Conservation (phyloP, 1,140 invertebrate genomes). For the Lepeophtheirus salmonis region DNA sequence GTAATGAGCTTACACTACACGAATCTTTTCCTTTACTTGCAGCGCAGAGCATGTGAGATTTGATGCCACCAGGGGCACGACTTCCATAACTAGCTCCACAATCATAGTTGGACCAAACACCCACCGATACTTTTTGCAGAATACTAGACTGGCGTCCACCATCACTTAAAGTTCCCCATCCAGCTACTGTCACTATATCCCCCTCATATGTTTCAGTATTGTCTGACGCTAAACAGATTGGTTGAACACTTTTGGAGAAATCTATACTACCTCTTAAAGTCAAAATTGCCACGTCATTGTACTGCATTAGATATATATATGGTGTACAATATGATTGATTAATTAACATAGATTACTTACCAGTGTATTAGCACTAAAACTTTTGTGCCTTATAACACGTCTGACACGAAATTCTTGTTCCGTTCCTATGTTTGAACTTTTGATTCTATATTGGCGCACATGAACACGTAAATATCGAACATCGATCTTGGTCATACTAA, state of each 20-base stretch:
- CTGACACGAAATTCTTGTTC: constrained; percentile 8
- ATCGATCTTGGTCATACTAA: constrained; percentile 17
- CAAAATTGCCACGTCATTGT: constrained; percentile 21
- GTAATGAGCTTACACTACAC: constrained; percentile 19
- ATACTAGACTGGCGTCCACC: not conserved
- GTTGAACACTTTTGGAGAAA: not conserved
- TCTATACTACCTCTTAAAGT: constrained; percentile 9
- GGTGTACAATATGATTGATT: not conserved
- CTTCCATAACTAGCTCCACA: constrained; percentile 18
- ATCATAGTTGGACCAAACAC: constrained; percentile 16
- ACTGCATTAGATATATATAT: constrained; percentile 16
- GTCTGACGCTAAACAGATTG: constrained; percentile 17
- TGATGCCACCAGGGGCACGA: constrained; percentile 20
- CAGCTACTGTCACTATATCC: constrained; percentile 19
- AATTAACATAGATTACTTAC: constrained; percentile 16
- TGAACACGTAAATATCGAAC: constrained; percentile 17
- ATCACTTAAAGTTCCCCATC: constrained; percentile 19
- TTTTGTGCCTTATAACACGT: constrained; percentile 18
- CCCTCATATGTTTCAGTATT: not conserved
- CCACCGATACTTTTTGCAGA: constrained; percentile 16
- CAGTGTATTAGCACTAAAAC: constrained; percentile 18
- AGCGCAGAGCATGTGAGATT: constrained; percentile 19
- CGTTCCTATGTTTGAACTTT: not conserved
- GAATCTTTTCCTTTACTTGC: constrained; percentile 14
- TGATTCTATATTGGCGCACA: constrained; percentile 20